phyloP scores from a whole-genome alignment of 2,888 invertebrate species.

The Epinotia nisella region DNA sequence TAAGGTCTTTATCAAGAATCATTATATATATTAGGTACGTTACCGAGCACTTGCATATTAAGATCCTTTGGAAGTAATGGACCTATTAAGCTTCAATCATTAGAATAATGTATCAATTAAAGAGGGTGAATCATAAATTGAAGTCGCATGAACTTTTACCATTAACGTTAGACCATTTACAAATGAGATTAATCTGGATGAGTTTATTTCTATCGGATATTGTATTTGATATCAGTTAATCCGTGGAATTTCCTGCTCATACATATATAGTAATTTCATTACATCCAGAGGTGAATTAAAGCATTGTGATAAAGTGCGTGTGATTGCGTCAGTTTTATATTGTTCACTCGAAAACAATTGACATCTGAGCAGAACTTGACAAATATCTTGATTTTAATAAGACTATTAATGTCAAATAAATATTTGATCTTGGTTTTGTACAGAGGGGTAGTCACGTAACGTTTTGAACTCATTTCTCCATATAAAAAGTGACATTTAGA shows the following conservation, averaged over 20 bases:
- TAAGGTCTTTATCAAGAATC: background rate
- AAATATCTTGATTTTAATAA: background rate
- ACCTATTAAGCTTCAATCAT: slow-evolving; percentile 35
- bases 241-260: slow-evolving; percentile 1
- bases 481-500: no score
- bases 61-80: slow-evolving; percentile 32
- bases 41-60: slow-evolving; percentile 2
- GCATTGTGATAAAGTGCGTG: background rate
- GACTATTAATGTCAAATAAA: background rate
- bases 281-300: background rate
- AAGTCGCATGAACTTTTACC: slow-evolving; percentile 24
- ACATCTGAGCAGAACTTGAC: no score
- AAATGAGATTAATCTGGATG: slow-evolving; percentile 29
- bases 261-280: slow-evolving; percentile 1
- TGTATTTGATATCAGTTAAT: slow-evolving; percentile 28
- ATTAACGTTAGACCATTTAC: slow-evolving; percentile 26
- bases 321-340: background rate
- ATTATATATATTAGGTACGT: slow-evolving; percentile 2
- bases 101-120: slow-evolving; percentile 31
- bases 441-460: no score
- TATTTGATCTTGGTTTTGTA: background rate
- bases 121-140: slow-evolving; percentile 29
- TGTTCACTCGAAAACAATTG: no score
- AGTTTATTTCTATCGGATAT: slow-evolving; percentile 15
- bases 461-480: no score